These are phyloP conservation scores for Sylvietta virens DNA, from an alignment of 2,113 vertebrate genomes.

Conservation along the genomic window DNA sequence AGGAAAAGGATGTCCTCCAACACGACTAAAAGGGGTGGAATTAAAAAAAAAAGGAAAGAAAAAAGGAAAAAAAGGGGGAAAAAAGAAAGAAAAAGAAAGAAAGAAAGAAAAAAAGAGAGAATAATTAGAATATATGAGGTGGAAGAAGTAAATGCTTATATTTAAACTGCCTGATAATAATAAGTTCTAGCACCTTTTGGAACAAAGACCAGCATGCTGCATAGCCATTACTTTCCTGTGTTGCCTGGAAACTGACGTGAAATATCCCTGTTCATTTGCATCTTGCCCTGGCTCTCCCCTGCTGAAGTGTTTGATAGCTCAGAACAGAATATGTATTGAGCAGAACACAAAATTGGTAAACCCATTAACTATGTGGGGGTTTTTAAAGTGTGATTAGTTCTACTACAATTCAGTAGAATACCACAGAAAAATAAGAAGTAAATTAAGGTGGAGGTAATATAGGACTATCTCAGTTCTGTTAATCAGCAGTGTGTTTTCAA, in stretches of 20 bases:
- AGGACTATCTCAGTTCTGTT: not conserved
- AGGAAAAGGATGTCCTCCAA: not conserved
- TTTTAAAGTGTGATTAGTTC: not conserved
- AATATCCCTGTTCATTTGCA: not conserved
- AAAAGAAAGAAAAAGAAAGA: fast-evolving
- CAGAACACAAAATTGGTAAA: not conserved
- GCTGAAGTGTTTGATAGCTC: not conserved
- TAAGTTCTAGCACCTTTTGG: not conserved
- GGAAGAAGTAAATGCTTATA: not conserved
- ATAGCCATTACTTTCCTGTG: not conserved
- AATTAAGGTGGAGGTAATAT: not conserved
- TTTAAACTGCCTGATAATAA: not conserved
- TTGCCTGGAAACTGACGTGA: conserved; percentile 31
- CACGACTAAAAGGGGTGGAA: not conserved
- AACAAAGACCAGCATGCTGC: not conserved
- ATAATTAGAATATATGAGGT: not conserved
- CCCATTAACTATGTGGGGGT: not conserved
- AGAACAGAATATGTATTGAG: not conserved
- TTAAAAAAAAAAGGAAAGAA: fast-evolving
- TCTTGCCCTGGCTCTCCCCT: not conserved
- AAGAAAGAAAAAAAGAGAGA: fast-evolving
- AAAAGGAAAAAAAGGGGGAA: fast-evolving
- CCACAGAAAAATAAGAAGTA: not conserved
- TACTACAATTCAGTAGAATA: not conserved
- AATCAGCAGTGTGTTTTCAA: not conserved